phyloP scores from a whole-genome alignment of 1,140 invertebrate genomes.

The Pseudomyrmex concolor region DNA sequence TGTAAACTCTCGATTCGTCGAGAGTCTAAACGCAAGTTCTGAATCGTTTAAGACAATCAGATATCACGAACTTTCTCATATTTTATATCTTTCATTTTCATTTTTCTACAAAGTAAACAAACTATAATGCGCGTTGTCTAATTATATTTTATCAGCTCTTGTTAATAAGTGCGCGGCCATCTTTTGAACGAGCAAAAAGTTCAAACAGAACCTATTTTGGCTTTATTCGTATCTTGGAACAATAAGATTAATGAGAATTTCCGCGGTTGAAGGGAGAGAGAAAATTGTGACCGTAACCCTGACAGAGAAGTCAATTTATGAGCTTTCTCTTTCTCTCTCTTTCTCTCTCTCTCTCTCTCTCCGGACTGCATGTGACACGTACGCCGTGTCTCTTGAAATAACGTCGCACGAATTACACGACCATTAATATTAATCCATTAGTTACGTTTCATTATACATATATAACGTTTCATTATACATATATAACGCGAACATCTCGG shows the following conservation, averaged over 20 bases:
- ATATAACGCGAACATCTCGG: background rate
- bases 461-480: background rate
- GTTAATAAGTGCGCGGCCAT: background rate
- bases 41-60: background rate
- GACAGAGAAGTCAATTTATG: slow-evolving; percentile 63
- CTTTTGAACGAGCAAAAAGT: background rate
- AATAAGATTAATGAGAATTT: slow-evolving; percentile 77
- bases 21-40: slow-evolving; percentile 1
- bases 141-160: background rate
- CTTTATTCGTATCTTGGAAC: slow-evolving; percentile 51
- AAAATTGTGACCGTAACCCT: slow-evolving; percentile 73
- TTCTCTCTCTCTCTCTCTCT: background rate
- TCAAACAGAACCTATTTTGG: background rate
- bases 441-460: background rate
- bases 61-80: no score
- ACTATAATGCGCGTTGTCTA: background rate
- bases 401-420: slow-evolving; percentile 41
- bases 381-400: slow-evolving; percentile 57
- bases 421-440: slow-evolving; percentile 25
- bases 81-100: no score
- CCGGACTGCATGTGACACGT: slow-evolving; percentile 18
- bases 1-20: no score
- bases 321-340: slow-evolving; percentile 9
- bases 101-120: background rate
- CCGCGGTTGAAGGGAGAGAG: slow-evolving; percentile 62